Evolutionary conservation across 2,888 invertebrate genomes (phyloP).

Genomic region (Helicoverpa assulta): DNA sequence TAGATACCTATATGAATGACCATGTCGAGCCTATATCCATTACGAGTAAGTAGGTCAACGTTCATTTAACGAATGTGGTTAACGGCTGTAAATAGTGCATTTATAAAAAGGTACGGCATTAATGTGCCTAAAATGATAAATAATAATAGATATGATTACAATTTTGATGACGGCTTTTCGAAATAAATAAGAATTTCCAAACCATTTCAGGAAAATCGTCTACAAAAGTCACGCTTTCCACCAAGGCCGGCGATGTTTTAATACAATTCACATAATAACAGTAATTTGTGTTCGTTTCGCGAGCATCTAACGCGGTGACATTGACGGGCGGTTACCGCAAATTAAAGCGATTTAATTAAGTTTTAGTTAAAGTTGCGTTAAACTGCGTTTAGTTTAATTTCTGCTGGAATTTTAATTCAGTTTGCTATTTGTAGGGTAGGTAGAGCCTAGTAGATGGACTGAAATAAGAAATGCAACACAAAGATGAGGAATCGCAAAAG

Average conservation of each 20-base stretch:
- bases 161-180: neutral
- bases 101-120: too few relatives aligned
- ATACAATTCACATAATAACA: conserved; percentile 69
- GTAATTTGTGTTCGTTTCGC: conserved; percentile 63
- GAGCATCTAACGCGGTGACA: conserved; percentile 66
- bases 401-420: conserved; percentile 36
- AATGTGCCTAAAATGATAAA: neutral
- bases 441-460: neutral
- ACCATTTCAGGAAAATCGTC: conserved; percentile 49
- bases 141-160: neutral
- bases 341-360: conserved; percentile 60
- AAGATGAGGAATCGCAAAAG: neutral
- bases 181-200: conserved; percentile 10
- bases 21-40: too few relatives aligned
- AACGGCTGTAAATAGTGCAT: too few relatives aligned
- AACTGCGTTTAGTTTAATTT: conserved; percentile 46
- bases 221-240: conserved; percentile 65
- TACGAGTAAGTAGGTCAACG: too few relatives aligned
- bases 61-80: too few relatives aligned
- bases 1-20: too few relatives aligned
- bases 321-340: conserved; percentile 68
- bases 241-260: conserved; percentile 70
- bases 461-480: neutral
- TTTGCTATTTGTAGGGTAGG: conserved; percentile 19
- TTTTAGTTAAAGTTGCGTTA: conserved; percentile 44